Evolutionary conservation across 2,888 invertebrate species (phyloP), one percentile per base, ranked within the genome.

Genomic region (Luperina testacea): DNA sequence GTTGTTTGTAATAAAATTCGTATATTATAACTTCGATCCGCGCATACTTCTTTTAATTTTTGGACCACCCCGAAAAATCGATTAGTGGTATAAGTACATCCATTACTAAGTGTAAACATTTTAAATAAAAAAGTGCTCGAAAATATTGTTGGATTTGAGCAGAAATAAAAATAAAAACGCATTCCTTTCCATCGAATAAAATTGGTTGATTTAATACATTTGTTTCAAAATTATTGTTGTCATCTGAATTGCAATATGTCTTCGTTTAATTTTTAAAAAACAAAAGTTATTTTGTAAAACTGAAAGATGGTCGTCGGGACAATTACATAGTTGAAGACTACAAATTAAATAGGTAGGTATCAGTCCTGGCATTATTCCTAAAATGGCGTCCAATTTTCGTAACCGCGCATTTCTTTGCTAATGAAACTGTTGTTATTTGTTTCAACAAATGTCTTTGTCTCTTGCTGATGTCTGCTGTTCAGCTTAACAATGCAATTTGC

Each of bases 401-500:
- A 89, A 92, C 91, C 91, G 88, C 92, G 84, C 92, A 92, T 93
- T 94, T 93, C 91, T 92, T 94, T 93, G 91, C 92, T 92, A 94
- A 94, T 94, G 92, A 93, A 92, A 93, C 90, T 90, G 87, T 87
- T 85, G 90, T 90, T 88, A 92, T 93, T 92, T 91, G 90, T 93
- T 91, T 89, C 89, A 86, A 81, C 85, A 87, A 91, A 91, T 84
- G 87, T 90, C 79, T 90, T 86, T 86, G 88, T 88, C 84, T 86
- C 75, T 70, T 81, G 85, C 83, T 84, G 84, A 83, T 83, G 82
- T 88, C 80, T 80, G 79, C 77, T 80, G 74, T 78, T 83, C 83
- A 74, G 84, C 77, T 87, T 81, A 87, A 84, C 87, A 84, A 87
- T 86, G 88, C 80, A 84, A 89, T 88, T 83, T 78, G 78, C 78